Evolutionary conservation across 1,140 invertebrate species (phyloP), one percentile per base, ranked within the genome.

Genomic region (Myzus persicae): DNA sequence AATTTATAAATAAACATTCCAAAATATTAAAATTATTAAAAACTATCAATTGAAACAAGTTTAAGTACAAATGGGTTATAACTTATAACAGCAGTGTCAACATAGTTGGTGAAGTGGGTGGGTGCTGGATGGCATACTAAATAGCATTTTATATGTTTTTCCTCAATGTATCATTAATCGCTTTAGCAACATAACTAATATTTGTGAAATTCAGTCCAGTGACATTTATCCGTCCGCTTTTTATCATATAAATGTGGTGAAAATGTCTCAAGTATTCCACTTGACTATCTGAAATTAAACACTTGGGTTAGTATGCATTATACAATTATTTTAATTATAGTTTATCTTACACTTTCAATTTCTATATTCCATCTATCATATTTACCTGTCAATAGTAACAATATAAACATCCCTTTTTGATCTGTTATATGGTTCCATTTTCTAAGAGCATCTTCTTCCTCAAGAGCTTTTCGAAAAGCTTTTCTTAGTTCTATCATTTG

Each of bases 321-420:
- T 36, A 20, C 31, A 26, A 59, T 31, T 59, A 31, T 59, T 59
- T 31, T 11, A 31, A 26, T 31, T 59, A 31, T 6, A n/a, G 18
- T 22, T n/a, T 14, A 31, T 14, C 8, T 31, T 26, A 2, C 7
- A 24, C 6, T 54, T 59, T 59, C 26, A 59, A 8, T 3, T 31
- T 31, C 26, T 59, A 31, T 31, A 31, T 59, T 59, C 26, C 11
- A 26, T 11, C 26, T 24, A 54, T 26, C 1, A 67, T 88, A 95
- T 95, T 96, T 95, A 97, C 97, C 95, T 94, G 95, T 97, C 6
- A 99, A 96, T 31, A 99, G 99, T 76, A 99, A 99, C 95, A 98
- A 99, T 1, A 98, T 99, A 95, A 99, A 99, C 98, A 99, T 99
- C 94, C 99, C 99, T 95, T 99, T 99, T 96, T 99, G 99, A 88